Conservation (phyloP, 2,888 invertebrate genomes). For the Hetaerina titia region DNA sequence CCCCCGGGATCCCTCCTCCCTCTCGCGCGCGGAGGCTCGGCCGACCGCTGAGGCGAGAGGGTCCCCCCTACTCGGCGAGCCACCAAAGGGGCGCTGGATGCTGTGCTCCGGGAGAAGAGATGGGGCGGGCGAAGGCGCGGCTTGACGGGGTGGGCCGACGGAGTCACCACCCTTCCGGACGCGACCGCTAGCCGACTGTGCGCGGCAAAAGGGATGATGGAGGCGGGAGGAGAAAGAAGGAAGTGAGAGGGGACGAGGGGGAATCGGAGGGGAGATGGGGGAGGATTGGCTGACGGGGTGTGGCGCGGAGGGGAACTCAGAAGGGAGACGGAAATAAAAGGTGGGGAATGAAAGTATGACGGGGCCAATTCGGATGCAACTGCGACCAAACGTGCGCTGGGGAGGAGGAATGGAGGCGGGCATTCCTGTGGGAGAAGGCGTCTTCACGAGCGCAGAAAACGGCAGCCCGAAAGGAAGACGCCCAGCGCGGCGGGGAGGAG, state of each 20-base stretch:
- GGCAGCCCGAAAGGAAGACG: background rate
- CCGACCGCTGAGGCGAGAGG: background rate
- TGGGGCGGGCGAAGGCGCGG: no score
- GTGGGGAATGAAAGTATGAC: background rate
- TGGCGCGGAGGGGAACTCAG: background rate
- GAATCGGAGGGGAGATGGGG: background rate
- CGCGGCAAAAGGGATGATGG: background rate
- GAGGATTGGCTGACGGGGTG: background rate
- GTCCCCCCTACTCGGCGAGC: background rate
- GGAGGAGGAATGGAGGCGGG: background rate
- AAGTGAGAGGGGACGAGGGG: background rate
- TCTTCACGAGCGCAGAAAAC: background rate
- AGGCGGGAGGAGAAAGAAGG: background rate
- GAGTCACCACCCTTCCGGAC: background rate
- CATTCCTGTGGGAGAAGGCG: background rate
- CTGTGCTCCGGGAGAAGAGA: no score
- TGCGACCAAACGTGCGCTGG: background rate
- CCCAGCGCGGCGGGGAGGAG: background rate
- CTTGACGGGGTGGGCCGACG: background rate
- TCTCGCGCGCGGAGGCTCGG: background rate
- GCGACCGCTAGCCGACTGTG: background rate
- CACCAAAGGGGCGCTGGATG: background rate
- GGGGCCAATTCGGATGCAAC: conserved; percentile 11
- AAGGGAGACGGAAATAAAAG: conserved; percentile 35
- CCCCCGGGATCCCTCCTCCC: background rate